Base-by-base conservation (phyloP, 2,797 vertebrate species). In the Lophius americanus region DNA sequence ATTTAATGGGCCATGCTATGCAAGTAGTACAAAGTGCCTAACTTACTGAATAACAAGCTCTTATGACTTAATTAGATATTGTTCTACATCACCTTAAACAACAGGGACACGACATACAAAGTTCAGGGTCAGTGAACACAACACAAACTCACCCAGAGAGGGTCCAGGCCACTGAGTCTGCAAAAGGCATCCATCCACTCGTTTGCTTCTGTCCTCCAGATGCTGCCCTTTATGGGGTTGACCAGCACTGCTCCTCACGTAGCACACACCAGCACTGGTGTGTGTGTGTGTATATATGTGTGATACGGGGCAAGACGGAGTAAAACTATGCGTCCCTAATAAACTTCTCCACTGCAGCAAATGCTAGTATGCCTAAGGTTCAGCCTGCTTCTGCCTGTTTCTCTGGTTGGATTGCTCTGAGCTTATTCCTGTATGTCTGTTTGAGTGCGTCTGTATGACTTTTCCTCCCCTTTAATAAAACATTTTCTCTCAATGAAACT, bases 101-200 rank as follows among this genome's bases (percentile, higher is more conserved):
- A 33, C 35, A 33, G 2, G 23, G 23, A 57, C 11, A 65, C 56
- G 57, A 53, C 10, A 59, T 5, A 37, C 9, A 50, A 13, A 78
- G 32, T 67, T 50, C 63, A 55, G 49, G 59, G 58, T 79, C 80
- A 71, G 52, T 68, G 65, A 83, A 83, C 57, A 32, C 73, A 70
- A 85, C 54, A 71, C 44, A 48, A 69, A 93, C 93, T 94, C 79
- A 93, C 93, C 92, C 93, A 93, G 37, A 95, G 89, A 76, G 94
- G 93, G 88, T 95, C 94, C 91, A 95, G 91, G 84, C 94, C 94
- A 78, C 92, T 94, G 62, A 94, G 89, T 91, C 92, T 91, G 89
- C 94, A 95, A 73, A 94, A 93, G 87, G 91, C 91, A 89, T 95
- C 94, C 94, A 95, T 95, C 91, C 89, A 92, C 70, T 68, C 60